Evolutionary conservation across 2,113 vertebrate species (phyloP).

Genomic region (Sorex fumeus): DNA sequence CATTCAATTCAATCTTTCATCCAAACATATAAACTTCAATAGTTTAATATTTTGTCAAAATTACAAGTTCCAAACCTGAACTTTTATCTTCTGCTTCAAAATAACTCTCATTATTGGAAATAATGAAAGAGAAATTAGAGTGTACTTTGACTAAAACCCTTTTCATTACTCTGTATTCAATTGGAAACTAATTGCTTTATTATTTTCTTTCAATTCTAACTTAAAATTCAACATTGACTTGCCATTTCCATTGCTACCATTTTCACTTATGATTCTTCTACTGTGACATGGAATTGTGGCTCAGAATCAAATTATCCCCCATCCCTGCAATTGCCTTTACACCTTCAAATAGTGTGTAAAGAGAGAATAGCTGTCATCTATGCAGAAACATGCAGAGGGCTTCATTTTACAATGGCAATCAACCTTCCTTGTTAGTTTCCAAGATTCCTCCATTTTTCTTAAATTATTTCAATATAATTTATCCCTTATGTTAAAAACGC

Average conservation of each 20-base stretch:
- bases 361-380: too few species aligned
- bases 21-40: not conserved
- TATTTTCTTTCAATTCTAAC: not conserved
- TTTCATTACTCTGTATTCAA: not conserved
- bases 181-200: not conserved
- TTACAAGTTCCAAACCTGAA: not conserved
- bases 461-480: not conserved
- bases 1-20: not conserved
- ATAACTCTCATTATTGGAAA: not conserved
- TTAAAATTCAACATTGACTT: not conserved
- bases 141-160: not conserved
- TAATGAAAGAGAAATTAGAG: constrained; percentile 12
- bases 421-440: not conserved
- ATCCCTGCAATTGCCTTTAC: not conserved
- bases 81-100: not conserved
- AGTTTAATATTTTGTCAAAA: not conserved
- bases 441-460: not conserved
- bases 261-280: not conserved
- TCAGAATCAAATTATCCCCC: not conserved
- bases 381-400: not conserved
- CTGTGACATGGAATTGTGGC: not conserved
- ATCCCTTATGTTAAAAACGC: not conserved
- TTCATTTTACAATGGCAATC: not conserved
- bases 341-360: not conserved
- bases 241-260: not conserved